Percentiles rank a stretch among this genome's conserved stretches.
These are phyloP conservation scores for Bufo gargarizans DNA, from an alignment of 2,113 vertebrate species.

Conservation along the genomic window DNA sequence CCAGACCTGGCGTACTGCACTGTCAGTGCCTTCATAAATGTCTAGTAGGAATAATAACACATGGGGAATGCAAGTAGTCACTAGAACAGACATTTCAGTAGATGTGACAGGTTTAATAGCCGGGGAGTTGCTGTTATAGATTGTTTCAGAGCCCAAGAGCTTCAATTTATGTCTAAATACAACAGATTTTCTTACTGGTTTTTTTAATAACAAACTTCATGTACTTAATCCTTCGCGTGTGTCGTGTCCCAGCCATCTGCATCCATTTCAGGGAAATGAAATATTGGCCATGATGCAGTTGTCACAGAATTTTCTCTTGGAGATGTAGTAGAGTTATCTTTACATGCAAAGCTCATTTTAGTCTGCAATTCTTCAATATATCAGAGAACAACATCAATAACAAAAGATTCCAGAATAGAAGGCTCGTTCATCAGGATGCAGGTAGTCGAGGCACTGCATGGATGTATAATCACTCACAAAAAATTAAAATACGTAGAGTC, in stretches of 20 bases:
- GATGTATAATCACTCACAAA: neutral
- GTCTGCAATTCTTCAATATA: conserved; percentile 26
- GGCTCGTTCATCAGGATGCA: conserved; percentile 22
- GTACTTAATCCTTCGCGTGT: neutral
- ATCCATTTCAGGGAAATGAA: conserved; percentile 2
- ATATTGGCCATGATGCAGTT: neutral
- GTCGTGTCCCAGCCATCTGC: neutral
- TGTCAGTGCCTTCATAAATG: no score
- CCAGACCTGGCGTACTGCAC: no score
- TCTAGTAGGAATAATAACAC: no score
- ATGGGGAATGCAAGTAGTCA: no score
- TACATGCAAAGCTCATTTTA: conserved; percentile 21
- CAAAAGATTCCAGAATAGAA: conserved; percentile 1
- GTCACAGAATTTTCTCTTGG: neutral
- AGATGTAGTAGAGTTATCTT: neutral
- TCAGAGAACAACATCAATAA: conserved; percentile 37
- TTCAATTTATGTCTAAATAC: neutral
- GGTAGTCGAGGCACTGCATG: neutral
- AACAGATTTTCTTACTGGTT: neutral
- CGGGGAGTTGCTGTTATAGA: neutral
- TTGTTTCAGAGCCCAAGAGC: neutral
- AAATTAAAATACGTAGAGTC: conserved; percentile 21
- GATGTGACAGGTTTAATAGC: neutral
- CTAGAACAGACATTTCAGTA: no score
- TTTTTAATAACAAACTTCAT: conserved; percentile 9